Evolutionary conservation across 1,140 invertebrate species (phyloP), one percentile per base, ranked within the genome.

Genomic region (Berghia stephanieae): DNA sequence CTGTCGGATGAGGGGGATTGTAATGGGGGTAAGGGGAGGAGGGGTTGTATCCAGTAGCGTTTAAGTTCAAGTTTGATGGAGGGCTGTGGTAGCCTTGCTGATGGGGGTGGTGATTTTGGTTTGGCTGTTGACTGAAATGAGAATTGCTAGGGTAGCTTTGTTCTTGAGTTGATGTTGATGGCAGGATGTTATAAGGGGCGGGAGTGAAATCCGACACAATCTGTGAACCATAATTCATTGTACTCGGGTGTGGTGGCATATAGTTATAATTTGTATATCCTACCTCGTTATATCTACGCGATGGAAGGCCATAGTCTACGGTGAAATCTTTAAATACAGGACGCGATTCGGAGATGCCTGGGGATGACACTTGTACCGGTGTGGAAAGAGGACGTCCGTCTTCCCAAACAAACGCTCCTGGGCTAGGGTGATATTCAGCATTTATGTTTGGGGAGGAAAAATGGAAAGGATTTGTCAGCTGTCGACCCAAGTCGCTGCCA

Each of bases 331-430:
- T 44, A 52, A 68, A 76, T 18, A 76, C 63, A 57, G 74, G 74
- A 38, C 38, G 67, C 42, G 74, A 76, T 49, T 76, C 40, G 40
- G 63, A 3, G 24, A 68, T 76, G 24, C 74, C 74, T 46, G 74
- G 74, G 31, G 74, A 76, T 10, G 74, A 67, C 13, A 63, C 74
- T 44, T 76, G 74, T 10, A 76, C 74, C 42, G 74, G 74, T 18
- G 44, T 67, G 4, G 74, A 76, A 24, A 76, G 18, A 4, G 43
- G 69, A n/a, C n/a, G n/a, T n/a, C n/a, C n/a, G n/a, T n/a, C n/a
- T n/a, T n/a, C n/a, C n/a, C n/a, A n/a, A n/a, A n/a, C n/a, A n/a
- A n/a, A n/a, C n/a, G n/a, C n/a, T n/a, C n/a, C n/a, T n/a, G n/a
- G n/a, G n/a, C n/a, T n/a, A n/a, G n/a, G n/a, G n/a, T n/a, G n/a